Evolutionary conservation across 1,140 invertebrate genomes (phyloP).

Genomic region (Platyscapa corneri): DNA sequence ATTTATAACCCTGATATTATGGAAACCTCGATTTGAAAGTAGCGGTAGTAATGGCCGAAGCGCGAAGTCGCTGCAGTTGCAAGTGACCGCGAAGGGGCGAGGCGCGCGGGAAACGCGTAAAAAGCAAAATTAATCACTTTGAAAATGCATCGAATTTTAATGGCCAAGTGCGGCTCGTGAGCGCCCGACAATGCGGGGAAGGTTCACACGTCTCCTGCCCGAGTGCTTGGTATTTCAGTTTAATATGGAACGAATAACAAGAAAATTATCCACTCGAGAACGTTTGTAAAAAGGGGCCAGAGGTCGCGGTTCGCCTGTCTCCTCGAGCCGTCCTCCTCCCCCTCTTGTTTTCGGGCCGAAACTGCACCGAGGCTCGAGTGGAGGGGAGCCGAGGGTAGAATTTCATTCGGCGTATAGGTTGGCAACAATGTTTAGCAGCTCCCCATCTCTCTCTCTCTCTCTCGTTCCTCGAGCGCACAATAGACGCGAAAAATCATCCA

Average conservation of each 20-base stretch:
- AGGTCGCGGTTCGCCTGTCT: conserved; percentile 47
- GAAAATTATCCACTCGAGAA: conserved; percentile 73
- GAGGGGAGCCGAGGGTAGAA: conserved; percentile 50
- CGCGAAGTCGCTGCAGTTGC: no score
- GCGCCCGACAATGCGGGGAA: background rate
- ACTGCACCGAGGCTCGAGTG: background rate
- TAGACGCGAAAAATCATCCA: conserved; percentile 74
- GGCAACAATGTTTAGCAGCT: conserved; percentile 66
- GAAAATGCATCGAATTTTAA: background rate
- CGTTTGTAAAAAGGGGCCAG: conserved; percentile 40
- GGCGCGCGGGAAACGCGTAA: background rate
- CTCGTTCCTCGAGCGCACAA: conserved; percentile 64
- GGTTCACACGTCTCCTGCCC: background rate
- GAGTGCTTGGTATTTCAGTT: conserved; percentile 54
- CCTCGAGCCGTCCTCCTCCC: conserved; percentile 26
- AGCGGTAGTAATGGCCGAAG: background rate
- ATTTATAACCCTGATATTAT: background rate
- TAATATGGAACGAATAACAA: conserved; percentile 71
- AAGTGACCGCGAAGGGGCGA: no score
- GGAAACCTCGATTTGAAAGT: background rate
- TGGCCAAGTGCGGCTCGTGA: background rate
- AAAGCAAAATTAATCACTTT: background rate
- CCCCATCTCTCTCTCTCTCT: background rate
- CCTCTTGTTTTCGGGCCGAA: background rate
- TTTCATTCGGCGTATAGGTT: conserved; percentile 58